Evolutionary conservation across 1,140 invertebrate genomes (phyloP).

Genomic region (Drosophila kanapiae): DNA sequence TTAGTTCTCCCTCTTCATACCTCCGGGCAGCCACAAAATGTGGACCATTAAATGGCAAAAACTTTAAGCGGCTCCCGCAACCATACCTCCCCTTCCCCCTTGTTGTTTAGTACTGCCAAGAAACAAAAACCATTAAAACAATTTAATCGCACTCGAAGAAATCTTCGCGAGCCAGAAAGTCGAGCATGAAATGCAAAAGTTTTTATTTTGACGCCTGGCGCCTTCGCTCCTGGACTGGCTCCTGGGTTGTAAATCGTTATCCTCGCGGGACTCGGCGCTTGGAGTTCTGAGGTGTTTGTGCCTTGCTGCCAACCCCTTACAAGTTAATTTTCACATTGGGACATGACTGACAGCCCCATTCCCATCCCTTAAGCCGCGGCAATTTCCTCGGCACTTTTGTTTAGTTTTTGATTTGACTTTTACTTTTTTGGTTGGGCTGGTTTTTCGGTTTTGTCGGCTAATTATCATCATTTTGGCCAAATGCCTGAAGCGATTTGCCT

Average conservation of each 20-base stretch:
- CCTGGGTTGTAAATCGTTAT: slow-evolving; percentile 81
- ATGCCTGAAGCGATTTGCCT: slow-evolving; percentile 72
- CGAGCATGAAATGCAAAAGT: slow-evolving; percentile 82
- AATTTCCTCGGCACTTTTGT: slow-evolving; percentile 77
- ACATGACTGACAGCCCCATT: slow-evolving; percentile 62
- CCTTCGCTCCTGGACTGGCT: slow-evolving; percentile 37
- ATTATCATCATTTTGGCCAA: slow-evolving; percentile 81
- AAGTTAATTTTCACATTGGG: slow-evolving; percentile 84
- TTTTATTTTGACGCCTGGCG: slow-evolving; percentile 78
- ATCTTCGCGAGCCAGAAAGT: slow-evolving; percentile 73
- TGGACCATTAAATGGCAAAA: slow-evolving; percentile 71
- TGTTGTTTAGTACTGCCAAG: slow-evolving; percentile 12
- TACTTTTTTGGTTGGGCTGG: slow-evolving; percentile 64
- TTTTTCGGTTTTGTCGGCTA: slow-evolving; percentile 65
- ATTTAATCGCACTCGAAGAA: slow-evolving; percentile 80
- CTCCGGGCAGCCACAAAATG: slow-evolving; percentile 36
- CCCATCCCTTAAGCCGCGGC: slow-evolving; percentile 30
- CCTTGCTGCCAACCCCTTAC: slow-evolving; percentile 31
- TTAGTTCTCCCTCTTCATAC: slow-evolving; percentile 6
- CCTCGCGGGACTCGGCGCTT: slow-evolving; percentile 35
- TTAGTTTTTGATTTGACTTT: slow-evolving; percentile 83
- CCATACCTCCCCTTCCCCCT: background rate
- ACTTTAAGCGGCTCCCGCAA: slow-evolving; percentile 61
- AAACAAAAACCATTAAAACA: slow-evolving; percentile 82
- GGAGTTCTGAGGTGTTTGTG: slow-evolving; percentile 20